Percentiles rank a stretch among this genome's conserved stretches.
Conservation (phyloP, 2,888 invertebrate genomes). For the Tenthredo scrophulariae region DNA sequence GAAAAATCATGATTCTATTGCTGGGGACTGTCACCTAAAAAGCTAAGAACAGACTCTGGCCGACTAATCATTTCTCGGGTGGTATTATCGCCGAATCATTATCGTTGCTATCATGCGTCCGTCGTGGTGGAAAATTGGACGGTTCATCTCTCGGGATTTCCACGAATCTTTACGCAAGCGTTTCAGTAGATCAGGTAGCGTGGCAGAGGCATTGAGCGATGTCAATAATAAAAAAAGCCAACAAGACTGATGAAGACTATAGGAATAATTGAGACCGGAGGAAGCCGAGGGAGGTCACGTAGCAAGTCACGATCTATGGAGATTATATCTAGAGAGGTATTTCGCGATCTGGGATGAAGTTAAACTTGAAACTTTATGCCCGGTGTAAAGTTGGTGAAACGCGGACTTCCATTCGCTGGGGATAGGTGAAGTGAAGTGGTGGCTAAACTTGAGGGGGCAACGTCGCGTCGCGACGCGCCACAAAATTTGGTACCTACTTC, state of each 20-base stretch:
- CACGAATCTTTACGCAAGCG: background rate
- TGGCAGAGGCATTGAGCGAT: background rate
- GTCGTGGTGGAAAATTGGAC: background rate
- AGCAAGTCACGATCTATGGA: background rate
- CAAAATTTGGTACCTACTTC: background rate
- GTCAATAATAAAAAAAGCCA: background rate
- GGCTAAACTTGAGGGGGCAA: background rate
- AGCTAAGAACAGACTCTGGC: background rate
- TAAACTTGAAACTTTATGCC: slow-evolving; percentile 44
- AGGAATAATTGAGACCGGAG: slow-evolving; percentile 1
- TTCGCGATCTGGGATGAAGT: slow-evolving; percentile 20
- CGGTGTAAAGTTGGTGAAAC: slow-evolving; percentile 44
- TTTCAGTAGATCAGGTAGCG: background rate
- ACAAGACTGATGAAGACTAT: background rate
- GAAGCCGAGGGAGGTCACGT: background rate
- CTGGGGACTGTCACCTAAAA: background rate
- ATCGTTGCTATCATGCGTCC: background rate
- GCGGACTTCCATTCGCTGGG: slow-evolving; percentile 30
- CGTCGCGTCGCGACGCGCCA: background rate
- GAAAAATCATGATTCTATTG: background rate
- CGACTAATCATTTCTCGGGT: background rate
- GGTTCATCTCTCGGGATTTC: background rate
- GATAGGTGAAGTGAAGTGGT: background rate
- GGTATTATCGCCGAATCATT: background rate
- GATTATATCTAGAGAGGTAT: background rate